phyloP scores from a whole-genome alignment of 2,113 vertebrate genomes.

The Corythoichthys intestinalis region DNA sequence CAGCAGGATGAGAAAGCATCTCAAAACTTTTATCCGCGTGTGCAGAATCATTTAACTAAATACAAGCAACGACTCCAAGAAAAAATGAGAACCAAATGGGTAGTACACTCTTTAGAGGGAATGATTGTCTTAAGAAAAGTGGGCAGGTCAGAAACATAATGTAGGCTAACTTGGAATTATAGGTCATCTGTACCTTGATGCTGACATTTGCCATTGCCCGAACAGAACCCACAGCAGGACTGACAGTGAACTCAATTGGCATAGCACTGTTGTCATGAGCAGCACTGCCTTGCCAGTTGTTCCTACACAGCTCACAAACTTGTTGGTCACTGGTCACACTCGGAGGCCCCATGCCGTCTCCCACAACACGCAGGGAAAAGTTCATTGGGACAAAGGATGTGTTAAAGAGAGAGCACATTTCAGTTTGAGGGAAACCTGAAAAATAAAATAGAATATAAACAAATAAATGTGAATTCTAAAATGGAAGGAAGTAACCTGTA shows the following conservation, averaged over 20 bases:
- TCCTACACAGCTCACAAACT: constrained; percentile 18
- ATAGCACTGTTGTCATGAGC: neutral
- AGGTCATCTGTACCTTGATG: constrained; percentile 69
- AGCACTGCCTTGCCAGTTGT: constrained; percentile 48
- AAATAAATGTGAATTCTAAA: neutral
- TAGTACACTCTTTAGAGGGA: neutral
- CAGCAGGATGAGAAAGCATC: too few relatives aligned
- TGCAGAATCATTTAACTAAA: too few relatives aligned
- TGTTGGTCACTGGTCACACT: constrained; percentile 62
- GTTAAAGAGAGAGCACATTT: constrained; percentile 76
- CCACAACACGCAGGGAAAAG: constrained; percentile 77
- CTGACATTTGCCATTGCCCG: constrained; percentile 54
- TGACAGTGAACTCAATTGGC: constrained; percentile 78
- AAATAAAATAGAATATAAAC: neutral
- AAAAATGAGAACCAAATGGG: neutral
- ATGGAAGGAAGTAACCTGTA: neutral
- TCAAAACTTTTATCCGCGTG: too few relatives aligned
- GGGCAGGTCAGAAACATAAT: neutral
- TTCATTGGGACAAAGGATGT: constrained; percentile 78
- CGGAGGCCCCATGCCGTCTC: constrained; percentile 68
- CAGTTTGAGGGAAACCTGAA: constrained; percentile 77
- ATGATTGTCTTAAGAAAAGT: neutral
- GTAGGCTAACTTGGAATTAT: neutral
- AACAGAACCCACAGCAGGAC: constrained; percentile 67
- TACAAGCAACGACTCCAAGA: too few relatives aligned